Percentiles rank a stretch among this genome's conserved stretches.
Conservation (phyloP, 2,113 vertebrate species). For the Trichechus manatus region DNA sequence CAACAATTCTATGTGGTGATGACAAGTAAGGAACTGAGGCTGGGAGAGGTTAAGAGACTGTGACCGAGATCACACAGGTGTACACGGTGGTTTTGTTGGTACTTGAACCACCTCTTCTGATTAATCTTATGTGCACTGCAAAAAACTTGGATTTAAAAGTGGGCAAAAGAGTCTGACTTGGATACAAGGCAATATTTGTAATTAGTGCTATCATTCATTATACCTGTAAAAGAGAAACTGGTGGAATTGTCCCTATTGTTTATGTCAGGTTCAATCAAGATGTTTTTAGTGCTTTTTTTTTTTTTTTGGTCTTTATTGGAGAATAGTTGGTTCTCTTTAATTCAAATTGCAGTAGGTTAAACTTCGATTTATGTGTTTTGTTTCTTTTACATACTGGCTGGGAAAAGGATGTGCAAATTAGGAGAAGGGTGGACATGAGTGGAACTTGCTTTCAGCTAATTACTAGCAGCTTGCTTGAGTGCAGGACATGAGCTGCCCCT, state of each 20-base stretch:
- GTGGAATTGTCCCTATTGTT: not conserved
- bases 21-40: not conserved
- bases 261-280: not conserved
- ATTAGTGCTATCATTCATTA: not conserved
- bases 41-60: not conserved
- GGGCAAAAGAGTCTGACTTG: not conserved
- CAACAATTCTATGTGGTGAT: not conserved
- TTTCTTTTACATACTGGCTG: not conserved
- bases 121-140: not conserved
- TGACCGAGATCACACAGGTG: not conserved
- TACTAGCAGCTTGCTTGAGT: not conserved
- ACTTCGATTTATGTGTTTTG: not conserved
- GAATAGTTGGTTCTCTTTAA: not conserved
- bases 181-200: not conserved
- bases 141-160: not conserved
- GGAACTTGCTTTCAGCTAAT: not conserved
- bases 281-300: not conserved
- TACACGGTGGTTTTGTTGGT: too few species aligned
- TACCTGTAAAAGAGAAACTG: constrained; percentile 31
- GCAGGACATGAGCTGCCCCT: not conserved
- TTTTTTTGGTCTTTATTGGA: not conserved
- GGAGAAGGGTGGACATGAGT: not conserved
- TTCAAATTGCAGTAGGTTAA: not conserved
- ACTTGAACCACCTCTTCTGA: not conserved
- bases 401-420: not conserved